Percentiles rank a stretch among this genome's conserved stretches.
These are phyloP conservation scores for Tribolium castaneum DNA, from an alignment of 1,140 invertebrate genomes.

Conservation along the genomic window DNA sequence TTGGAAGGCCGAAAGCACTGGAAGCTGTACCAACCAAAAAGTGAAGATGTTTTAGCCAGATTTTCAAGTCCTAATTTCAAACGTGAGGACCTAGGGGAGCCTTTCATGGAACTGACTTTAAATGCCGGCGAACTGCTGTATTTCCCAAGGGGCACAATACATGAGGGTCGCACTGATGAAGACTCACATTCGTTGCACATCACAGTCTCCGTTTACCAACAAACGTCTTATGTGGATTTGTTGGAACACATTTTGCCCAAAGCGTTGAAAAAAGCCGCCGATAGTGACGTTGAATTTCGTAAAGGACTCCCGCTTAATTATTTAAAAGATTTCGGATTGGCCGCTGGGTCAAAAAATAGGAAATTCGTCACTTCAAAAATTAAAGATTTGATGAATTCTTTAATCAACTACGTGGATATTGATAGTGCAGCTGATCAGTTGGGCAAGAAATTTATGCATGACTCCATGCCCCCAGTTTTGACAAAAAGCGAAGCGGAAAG, in stretches of 20 bases:
- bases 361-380: slow-evolving; percentile 70
- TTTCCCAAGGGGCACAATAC: slow-evolving; percentile 92
- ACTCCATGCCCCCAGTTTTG: slow-evolving; percentile 87
- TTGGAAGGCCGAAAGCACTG: slow-evolving; percentile 96
- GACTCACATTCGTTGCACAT: slow-evolving; percentile 90
- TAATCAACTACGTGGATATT: slow-evolving; percentile 76
- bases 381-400: slow-evolving; percentile 71
- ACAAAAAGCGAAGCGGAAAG: slow-evolving; percentile 72
- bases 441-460: slow-evolving; percentile 84
- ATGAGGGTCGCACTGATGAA: slow-evolving; percentile 85
- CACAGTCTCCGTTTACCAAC: slow-evolving; percentile 92
- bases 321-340: slow-evolving; percentile 77
- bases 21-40: slow-evolving; percentile 85
- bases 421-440: slow-evolving; percentile 89
- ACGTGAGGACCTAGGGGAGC: slow-evolving; percentile 81
- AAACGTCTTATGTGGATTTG: slow-evolving; percentile 90
- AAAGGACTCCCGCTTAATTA: slow-evolving; percentile 85
- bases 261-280: slow-evolving; percentile 79
- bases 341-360: slow-evolving; percentile 69
- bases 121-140: slow-evolving; percentile 93
- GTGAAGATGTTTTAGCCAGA: slow-evolving; percentile 76
- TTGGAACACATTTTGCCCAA: slow-evolving; percentile 83
- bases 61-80: slow-evolving; percentile 87
- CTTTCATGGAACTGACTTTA: slow-evolving; percentile 84
- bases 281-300: slow-evolving; percentile 78